Evolutionary conservation across 30 jellyfish, hydroid and myxozoan genomes (phyloP), one percentile per base, ranked within the genome.

Genomic region (Calvadosia cruxmelitensis): DNA sequence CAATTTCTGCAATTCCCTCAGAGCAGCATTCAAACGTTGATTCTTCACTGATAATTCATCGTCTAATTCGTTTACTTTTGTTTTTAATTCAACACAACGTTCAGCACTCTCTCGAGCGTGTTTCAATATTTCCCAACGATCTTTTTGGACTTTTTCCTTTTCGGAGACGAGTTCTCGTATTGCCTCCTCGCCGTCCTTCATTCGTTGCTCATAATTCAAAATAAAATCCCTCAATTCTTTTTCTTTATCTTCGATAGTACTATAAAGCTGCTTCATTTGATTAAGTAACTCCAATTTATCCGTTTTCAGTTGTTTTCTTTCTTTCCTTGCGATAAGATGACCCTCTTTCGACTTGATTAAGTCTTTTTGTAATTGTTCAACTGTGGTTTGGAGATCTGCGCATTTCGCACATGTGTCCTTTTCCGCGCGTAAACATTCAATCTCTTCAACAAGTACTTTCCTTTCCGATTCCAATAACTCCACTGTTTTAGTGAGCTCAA

Each of bases 111-210:
- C 93, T 23, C 73, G 67, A 1, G 86, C 93, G 31, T 64, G 66
- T 53, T 73, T 76, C 2, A 81, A 70, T 26, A 81, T 50, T 23
- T 73, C 76, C 93, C 93, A 81, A n/a, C 84, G 49, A 52, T 81
- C 93, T 27, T 52, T 48, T 28, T 81, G 85, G 32, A 72, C 75
- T 50, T 79, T 72, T 30, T 72, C 84, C 72, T 81, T 81, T 50
- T 81, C 93, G 28, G 86, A 78, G 27, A 81, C 70, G 0, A 81
- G 73, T 16, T 69, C 66, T 30, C 67, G 49, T 20, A 81, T 67
- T 1, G 86, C 61, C 29, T 81, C 86, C 35, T 81, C 93, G 50
- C 93, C 53, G 70, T 81, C 85, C 53, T 73, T 81, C 93, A 81
- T 81, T 28, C 93, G 49, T 29, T 81, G 93, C 36, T 81, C 93